Percentiles rank a stretch among this genome's conserved stretches.
These are phyloP conservation scores for Euura lappo DNA, from an alignment of 1,140 invertebrate genomes.

Conservation along the genomic window DNA sequence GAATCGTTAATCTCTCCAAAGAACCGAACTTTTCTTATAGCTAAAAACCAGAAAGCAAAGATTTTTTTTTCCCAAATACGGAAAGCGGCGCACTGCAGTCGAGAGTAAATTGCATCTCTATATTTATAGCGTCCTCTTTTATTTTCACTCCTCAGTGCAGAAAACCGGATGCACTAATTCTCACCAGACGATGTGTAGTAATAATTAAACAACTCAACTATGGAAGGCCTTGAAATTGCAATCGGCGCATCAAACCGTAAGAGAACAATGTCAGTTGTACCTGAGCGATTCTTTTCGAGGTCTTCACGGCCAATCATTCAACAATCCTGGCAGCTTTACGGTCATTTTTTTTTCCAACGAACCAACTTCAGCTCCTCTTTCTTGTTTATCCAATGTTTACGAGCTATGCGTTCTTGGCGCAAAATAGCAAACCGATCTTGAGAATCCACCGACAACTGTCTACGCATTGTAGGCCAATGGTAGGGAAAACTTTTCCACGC, in stretches of 20 bases:
- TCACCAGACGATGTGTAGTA: too few relatives aligned
- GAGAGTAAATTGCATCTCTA: too few relatives aligned
- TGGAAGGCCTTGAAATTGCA: neutral
- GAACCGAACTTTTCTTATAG: neutral
- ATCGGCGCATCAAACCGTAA: neutral
- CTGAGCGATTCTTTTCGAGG: slow-evolving; percentile 9
- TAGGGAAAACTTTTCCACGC: too few relatives aligned
- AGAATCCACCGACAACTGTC: too few relatives aligned
- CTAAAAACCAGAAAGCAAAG: too few relatives aligned
- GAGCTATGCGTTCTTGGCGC: slow-evolving; percentile 13
- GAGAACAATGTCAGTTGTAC: neutral
- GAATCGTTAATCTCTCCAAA: neutral
- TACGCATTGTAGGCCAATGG: too few relatives aligned
- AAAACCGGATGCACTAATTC: too few relatives aligned
- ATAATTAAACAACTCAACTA: neutral
- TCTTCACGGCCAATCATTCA: neutral
- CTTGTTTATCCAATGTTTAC: slow-evolving; percentile 9
- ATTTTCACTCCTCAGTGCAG: too few relatives aligned
- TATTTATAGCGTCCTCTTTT: too few relatives aligned
- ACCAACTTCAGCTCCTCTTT: neutral
- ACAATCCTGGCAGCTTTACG: slow-evolving; percentile 18
- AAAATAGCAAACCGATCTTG: neutral
- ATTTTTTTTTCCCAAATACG: too few relatives aligned
- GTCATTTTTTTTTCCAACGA: neutral
- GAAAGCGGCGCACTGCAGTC: too few relatives aligned